Evolutionary conservation across 2,797 vertebrate genomes (phyloP).

Genomic region (Tragopan temminckii): DNA sequence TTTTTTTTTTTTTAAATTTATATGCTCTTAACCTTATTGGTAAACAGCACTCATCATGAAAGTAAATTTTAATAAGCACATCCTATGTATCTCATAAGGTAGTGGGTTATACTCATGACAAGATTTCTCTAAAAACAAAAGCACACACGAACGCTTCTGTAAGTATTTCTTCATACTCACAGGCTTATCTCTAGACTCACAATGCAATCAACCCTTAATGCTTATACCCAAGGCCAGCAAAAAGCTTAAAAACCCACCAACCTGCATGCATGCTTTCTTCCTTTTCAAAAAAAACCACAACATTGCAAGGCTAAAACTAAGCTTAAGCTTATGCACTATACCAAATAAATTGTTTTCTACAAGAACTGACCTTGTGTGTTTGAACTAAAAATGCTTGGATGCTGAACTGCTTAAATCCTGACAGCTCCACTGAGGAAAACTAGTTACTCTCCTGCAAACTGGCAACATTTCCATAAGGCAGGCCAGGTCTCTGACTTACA

Average conservation of each 20-base stretch:
- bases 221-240: constrained; percentile 31
- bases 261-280: background rate
- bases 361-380: background rate
- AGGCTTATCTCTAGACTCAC: background rate
- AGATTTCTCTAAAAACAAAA: background rate
- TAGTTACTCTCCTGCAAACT: background rate
- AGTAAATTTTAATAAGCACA: background rate
- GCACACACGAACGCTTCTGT: background rate
- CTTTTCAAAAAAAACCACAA: background rate
- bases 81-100: background rate
- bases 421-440: constrained; percentile 4
- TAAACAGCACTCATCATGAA: background rate
- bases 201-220: background rate
- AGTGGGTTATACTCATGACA: background rate
- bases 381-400: background rate
- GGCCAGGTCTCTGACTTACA: background rate
- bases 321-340: background rate
- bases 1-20: background rate
- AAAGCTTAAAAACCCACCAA: constrained; percentile 11
- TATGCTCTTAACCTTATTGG: background rate
- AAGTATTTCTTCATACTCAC: background rate
- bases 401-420: constrained; percentile 1
- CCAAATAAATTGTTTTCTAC: background rate
- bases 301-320: background rate
- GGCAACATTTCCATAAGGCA: background rate